A percentile compares a stretch with the other conserved stretches of the same genome.
phyloP scores from a whole-genome alignment of 2,888 invertebrate species.

The Calephelis perditalis region DNA sequence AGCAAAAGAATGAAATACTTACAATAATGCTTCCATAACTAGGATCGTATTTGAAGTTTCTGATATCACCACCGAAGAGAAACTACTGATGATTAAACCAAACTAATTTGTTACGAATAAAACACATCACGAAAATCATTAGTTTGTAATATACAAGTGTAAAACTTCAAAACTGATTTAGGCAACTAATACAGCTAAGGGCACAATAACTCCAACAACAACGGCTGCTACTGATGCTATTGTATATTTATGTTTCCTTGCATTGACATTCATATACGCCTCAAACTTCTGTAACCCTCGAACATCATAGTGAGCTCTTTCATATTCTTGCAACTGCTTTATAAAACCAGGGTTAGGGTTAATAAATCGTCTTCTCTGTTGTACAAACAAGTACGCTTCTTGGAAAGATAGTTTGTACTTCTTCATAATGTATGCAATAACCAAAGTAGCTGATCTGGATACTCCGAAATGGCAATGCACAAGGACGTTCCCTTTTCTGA shows the following conservation, averaged over 20 bases:
- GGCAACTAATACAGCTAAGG: conserved; percentile 54
- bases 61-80: no score
- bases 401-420: conserved; percentile 89
- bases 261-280: conserved; percentile 59
- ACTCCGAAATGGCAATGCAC: conserved; percentile 98
- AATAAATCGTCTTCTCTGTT: conserved; percentile 91
- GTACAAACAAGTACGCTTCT: conserved; percentile 93
- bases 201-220: conserved; percentile 53
- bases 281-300: conserved; percentile 53
- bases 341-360: conserved; percentile 97
- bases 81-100: no score
- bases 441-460: conserved; percentile 95
- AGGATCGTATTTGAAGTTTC: no score
- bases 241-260: conserved; percentile 59
- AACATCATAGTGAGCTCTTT: conserved; percentile 55
- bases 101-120: not conserved
- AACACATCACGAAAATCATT: no score
- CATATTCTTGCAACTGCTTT: conserved; percentile 88
- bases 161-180: conserved; percentile 31
- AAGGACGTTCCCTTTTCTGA: conserved; percentile 84
- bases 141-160: no score
- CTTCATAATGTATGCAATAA: conserved; percentile 96
- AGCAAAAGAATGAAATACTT: no score
- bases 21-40: no score
- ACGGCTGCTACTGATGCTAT: conserved; percentile 59